phyloP scores from a whole-genome alignment of 2,888 invertebrate genomes.

The Hypomecis punctinalis region DNA sequence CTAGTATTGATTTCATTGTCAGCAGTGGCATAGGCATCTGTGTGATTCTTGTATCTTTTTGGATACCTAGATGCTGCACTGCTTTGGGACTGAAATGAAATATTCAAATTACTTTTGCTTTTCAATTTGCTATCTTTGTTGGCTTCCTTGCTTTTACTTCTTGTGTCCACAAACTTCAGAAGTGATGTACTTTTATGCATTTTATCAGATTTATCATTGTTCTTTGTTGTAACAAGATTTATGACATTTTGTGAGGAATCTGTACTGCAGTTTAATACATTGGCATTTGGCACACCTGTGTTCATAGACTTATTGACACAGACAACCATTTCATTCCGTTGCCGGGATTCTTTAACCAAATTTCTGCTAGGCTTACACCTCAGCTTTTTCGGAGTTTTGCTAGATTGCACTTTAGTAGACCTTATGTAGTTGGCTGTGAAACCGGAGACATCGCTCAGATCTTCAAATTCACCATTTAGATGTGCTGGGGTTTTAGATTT shows the following conservation, averaged over 20 bases:
- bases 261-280: slow-evolving; percentile 65
- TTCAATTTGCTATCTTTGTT: slow-evolving; percentile 40
- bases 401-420: slow-evolving; percentile 73
- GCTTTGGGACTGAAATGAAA: slow-evolving; percentile 64
- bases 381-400: slow-evolving; percentile 64
- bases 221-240: slow-evolving; percentile 65
- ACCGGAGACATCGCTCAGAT: slow-evolving; percentile 79
- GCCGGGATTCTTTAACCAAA: slow-evolving; percentile 61
- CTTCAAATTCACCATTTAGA: slow-evolving; percentile 73
- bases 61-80: slow-evolving; percentile 70
- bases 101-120: slow-evolving; percentile 56
- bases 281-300: slow-evolving; percentile 51
- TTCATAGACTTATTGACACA: slow-evolving; percentile 70
- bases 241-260: slow-evolving; percentile 74
- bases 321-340: slow-evolving; percentile 56
- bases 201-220: slow-evolving; percentile 54
- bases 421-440: slow-evolving; percentile 80
- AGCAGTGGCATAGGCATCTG: slow-evolving; percentile 31
- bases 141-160: slow-evolving; percentile 47
- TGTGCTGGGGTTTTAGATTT: slow-evolving; percentile 30
- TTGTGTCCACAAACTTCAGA: slow-evolving; percentile 67
- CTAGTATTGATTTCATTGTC: slow-evolving; percentile 30
- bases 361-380: slow-evolving; percentile 63
- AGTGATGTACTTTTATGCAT: slow-evolving; percentile 66
- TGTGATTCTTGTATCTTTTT: slow-evolving; percentile 58